Base-by-base conservation (phyloP, 2,113 vertebrate genomes). In the Vulpes vulpes region DNA sequence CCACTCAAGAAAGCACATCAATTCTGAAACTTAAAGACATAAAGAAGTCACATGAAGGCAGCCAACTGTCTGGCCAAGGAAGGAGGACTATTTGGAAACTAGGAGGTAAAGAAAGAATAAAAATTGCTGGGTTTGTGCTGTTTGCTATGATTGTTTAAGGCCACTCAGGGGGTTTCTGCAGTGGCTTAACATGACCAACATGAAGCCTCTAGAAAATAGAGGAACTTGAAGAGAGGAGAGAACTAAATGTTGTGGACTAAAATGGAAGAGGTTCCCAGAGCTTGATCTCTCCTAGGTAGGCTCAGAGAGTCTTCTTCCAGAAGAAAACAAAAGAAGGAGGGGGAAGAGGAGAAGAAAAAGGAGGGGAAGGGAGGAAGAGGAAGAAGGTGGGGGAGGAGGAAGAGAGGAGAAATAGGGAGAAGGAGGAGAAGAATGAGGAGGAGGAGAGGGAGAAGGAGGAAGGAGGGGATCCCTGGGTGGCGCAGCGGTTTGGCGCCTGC, bases 201-300 rank as follows among this genome's bases (percentile, higher is more conserved):
- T 8, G 62, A 74, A 96, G 64, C 64, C 6, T 96, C 38, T 49
- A 89, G 94, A 76, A 96, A 94, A 94, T 16, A 85, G 94, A 96
- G 80, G 64, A 93, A 67, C 6, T 85, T n/a, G 84, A 11, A 74
- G 93, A 71, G 82, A 6, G 9, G 65, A 73, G 82, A 81, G 53
- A 84, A 59, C 23, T n/a, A 53, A 80, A 30, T 59, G n/a, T 3
- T 43, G 22, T 32, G 11, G 23, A 38, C 12, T 35, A 17, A 89
- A 84, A 27, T 14, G n/a, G 38, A 83, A 65, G 51, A 55, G 49
- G n/a, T 10, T 86, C 60, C 88, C 65, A 15, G 19, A 73, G 62
- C 51, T 73, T 43, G 65, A n/a, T 59, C 51, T 85, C 35, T 25
- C 1, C 20, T 9, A 19, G 9, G 60, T 38, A 57, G 17, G 43